Base-by-base conservation (phyloP, 2,888 invertebrate genomes). In the Nomada flava region DNA sequence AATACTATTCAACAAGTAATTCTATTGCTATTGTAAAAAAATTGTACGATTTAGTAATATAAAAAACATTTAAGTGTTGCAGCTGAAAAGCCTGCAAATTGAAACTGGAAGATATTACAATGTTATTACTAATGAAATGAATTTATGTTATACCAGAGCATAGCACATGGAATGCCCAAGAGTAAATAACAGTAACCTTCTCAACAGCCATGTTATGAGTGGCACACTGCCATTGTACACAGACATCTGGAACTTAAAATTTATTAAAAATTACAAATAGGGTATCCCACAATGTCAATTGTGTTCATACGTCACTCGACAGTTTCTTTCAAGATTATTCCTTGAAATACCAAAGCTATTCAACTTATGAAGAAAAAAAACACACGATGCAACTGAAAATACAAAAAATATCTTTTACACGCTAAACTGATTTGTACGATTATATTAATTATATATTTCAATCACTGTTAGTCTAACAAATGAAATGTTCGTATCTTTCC, bases 181-280 rank as follows among this genome's bases (percentile, higher is more conserved):
- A 75, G 80, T 84, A 83, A 84, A 81, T 79, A 86, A 86, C 79
- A 87, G 76, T 87, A 85, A 87, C 36, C 36, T 36, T 60, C 29
- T 69, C 78, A 83, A 85, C 77, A 82, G 81, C 76, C 81, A 70
- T 81, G 76, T 62, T 64, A 36, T 42, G 23, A 18, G 60, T 68
- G 64, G 71, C 55, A 69, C 20, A 76, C 76, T 62, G 68, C 84
- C 76, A 73, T 75, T 82, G 53, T 85, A 83, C 47, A 79, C 64
- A 79, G 63, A 81, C 55, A 81, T 72, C 59, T 77, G 86, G 67
- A 86, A 86, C 77, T 70, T 77, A 86, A 82, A 81, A 52, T 67
- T 82, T 79, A 83, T 62, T 64, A 79, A 64, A 11, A 77, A 77
- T 57, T 64, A 69, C n/a, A 60, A 76, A 20, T 42, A 64, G 36